phyloP scores from a whole-genome alignment of 2,797 vertebrate genomes.

The Danionella dracula region DNA sequence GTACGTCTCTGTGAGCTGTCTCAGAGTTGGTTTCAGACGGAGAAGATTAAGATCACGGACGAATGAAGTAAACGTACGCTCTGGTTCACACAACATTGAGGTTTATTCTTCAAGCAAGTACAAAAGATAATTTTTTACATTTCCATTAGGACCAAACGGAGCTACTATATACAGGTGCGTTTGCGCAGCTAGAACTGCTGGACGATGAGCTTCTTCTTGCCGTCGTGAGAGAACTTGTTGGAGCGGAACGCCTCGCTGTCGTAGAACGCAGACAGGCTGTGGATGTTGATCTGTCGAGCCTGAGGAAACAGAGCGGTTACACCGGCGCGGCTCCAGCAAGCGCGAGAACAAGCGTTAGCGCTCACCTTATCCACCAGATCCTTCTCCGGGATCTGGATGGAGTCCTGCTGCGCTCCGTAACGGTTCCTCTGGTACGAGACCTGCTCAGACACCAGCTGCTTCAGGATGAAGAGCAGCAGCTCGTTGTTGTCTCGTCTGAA shows the following conservation, averaged over 20 bases:
- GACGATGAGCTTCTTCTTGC: slow-evolving; percentile 85
- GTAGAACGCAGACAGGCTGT: slow-evolving; percentile 87
- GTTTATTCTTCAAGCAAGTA: no score
- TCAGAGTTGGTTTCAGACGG: no score
- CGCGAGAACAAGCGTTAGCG: no score
- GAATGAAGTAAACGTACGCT: no score
- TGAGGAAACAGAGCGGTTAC: slow-evolving; percentile 40
- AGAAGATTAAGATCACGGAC: no score
- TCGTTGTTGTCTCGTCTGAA: slow-evolving; percentile 97
- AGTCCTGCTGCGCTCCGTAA: slow-evolving; percentile 90
- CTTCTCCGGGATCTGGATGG: slow-evolving; percentile 86
- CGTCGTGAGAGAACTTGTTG: slow-evolving; percentile 85
- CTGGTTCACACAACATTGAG: no score
- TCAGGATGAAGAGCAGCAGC: slow-evolving; percentile 92
- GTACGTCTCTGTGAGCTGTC: no score
- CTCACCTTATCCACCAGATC: slow-evolving; percentile 90
- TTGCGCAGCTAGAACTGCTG: slow-evolving; percentile 87
- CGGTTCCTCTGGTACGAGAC: slow-evolving; percentile 89
- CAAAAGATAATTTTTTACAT: no score
- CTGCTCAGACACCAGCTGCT: slow-evolving; percentile 94
- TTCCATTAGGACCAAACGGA: no score
- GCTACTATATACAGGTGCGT: slow-evolving; percentile 26
- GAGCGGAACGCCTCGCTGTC: slow-evolving; percentile 85
- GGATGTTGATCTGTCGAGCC: slow-evolving; percentile 95
- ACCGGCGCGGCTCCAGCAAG: no score